Conservation (phyloP, 2,797 vertebrate species). For the Labeo calbasu region DNA sequence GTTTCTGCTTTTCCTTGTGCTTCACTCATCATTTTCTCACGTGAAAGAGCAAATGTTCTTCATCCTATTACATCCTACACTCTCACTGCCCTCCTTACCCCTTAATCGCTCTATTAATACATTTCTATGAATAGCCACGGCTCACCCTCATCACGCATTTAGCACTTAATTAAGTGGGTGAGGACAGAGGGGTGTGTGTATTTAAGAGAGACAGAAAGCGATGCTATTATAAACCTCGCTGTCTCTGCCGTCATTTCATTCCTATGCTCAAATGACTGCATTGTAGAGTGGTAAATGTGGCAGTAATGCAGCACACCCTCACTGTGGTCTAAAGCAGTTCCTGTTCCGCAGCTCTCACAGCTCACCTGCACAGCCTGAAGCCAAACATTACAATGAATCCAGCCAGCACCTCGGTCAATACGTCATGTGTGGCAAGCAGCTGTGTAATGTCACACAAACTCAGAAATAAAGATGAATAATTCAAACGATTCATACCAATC, state of each 20-base stretch:
- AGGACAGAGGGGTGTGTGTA: slow-evolving; percentile 45
- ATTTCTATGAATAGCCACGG: slow-evolving; percentile 56
- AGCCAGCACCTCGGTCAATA: not conserved
- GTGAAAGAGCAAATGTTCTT: slow-evolving; percentile 34
- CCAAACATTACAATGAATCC: not conserved
- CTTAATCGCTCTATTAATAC: slow-evolving; percentile 64
- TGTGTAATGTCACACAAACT: not conserved
- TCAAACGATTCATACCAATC: not conserved
- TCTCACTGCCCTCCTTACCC: slow-evolving; percentile 46
- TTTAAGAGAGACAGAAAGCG: slow-evolving; percentile 29
- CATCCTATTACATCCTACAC: slow-evolving; percentile 20
- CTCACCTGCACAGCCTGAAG: slow-evolving; percentile 2
- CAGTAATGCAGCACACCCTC: slow-evolving; percentile 11
- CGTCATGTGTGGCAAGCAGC: not conserved
- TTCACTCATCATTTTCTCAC: slow-evolving; percentile 16
- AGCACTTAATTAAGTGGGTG: slow-evolving; percentile 60
- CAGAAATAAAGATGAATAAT: slow-evolving; percentile 5
- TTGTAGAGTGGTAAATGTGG: not conserved
- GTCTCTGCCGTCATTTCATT: not conserved
- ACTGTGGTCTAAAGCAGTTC: slow-evolving; percentile 1
- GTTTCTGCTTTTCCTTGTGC: not conserved
- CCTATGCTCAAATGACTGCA: not conserved
- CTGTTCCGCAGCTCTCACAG: slow-evolving; percentile 14
- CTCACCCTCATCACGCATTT: slow-evolving; percentile 54
- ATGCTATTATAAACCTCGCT: not conserved